Evolutionary conservation across 2,888 invertebrate genomes (phyloP).

Genomic region (Unio delphinus): DNA sequence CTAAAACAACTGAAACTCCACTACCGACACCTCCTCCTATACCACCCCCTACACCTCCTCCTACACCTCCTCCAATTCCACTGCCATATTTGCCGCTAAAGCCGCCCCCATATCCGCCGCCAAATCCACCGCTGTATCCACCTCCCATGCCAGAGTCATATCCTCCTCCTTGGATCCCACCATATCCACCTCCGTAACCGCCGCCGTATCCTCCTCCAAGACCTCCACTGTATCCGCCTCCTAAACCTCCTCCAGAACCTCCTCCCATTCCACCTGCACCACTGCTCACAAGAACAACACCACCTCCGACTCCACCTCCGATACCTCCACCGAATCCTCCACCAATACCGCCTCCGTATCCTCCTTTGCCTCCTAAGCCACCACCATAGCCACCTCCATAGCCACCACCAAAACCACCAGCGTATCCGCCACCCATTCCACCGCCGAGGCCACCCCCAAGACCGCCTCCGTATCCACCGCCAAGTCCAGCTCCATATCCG

Average conservation of each 20-base stretch:
- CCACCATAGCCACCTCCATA: not conserved
- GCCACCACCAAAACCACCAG: not conserved
- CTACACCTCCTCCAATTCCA: not conserved
- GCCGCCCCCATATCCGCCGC: constrained; percentile 6
- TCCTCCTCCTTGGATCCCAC: constrained; percentile 7
- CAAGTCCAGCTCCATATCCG: not conserved
- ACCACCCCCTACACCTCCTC: constrained; percentile 3
- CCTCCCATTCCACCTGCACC: not conserved
- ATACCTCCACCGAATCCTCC: not conserved
- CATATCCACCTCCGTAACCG: constrained; percentile 2
- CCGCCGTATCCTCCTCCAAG: constrained; percentile 2
- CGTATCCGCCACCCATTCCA: not conserved
- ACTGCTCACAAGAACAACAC: not conserved
- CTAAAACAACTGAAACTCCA: too few relatives aligned
- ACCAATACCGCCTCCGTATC: too few relatives aligned
- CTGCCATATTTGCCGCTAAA: not conserved
- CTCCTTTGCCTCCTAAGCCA: not conserved
- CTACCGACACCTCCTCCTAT: not conserved
- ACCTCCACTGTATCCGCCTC: not conserved
- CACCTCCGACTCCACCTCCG: not conserved
- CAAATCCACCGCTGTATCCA: constrained; percentile 1
- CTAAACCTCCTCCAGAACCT: not conserved
- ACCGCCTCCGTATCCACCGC: not conserved
- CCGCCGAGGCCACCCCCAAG: not conserved
- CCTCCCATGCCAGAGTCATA: not conserved